Conservation (phyloP, 2,888 invertebrate species). For the Stenolophus ochropezus region DNA sequence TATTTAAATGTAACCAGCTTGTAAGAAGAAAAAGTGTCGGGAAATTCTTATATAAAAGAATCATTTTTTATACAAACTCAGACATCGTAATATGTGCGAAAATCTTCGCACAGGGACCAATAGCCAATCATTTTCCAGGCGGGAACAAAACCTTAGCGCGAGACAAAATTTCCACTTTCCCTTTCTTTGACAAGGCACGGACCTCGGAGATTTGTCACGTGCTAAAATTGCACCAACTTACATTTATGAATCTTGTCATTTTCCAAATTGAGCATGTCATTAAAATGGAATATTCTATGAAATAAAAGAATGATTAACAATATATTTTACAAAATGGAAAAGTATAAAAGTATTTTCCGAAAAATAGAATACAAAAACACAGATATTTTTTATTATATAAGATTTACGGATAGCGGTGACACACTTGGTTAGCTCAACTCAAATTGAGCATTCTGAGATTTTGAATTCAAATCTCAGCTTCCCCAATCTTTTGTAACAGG, state of each 20-base stretch:
- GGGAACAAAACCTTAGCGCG: slow-evolving; percentile 10
- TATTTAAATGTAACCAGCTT: background rate
- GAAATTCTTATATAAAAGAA: slow-evolving; percentile 29
- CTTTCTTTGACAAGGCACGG: background rate
- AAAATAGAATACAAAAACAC: no score
- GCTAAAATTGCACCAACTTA: background rate
- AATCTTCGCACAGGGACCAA: slow-evolving; percentile 26
- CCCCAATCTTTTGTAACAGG: no score
- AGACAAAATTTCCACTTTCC: slow-evolving; percentile 7
- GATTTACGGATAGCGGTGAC: no score
- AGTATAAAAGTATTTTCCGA: no score
- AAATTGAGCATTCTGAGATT: no score
- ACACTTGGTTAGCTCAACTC: no score
- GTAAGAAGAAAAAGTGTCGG: background rate
- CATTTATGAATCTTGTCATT: background rate
- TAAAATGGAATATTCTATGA: no score
- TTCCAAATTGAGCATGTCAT: no score
- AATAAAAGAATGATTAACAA: no score
- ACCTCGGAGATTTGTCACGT: background rate
- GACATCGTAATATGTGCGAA: slow-evolving; percentile 28
- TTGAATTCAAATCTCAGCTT: no score
- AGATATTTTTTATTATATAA: no score
- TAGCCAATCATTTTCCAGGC: slow-evolving; percentile 20
- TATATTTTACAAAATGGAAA: no score
- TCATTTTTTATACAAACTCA: slow-evolving; percentile 34